Conservation (phyloP, 35 echinoderm and acorn worm genomes). For the Lytechinus variegatus region DNA sequence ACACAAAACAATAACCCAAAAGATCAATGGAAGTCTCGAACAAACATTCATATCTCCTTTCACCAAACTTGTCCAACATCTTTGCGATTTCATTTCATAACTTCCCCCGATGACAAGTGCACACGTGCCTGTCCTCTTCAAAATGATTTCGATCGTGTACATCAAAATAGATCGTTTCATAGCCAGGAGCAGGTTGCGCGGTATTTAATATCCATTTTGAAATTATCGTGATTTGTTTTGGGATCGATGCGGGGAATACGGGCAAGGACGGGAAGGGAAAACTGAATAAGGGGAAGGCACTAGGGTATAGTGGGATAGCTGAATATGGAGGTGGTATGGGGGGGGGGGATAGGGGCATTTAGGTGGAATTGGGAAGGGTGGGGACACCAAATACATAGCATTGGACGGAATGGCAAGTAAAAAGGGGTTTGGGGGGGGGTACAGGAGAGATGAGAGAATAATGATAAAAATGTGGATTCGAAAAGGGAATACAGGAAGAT, state of each 20-base stretch:
- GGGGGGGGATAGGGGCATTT: not conserved
- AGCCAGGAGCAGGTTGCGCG: not conserved
- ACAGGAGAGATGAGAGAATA: not conserved
- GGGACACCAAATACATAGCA: no score
- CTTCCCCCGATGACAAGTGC: not conserved
- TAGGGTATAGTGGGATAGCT: no score
- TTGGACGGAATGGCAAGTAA: no score
- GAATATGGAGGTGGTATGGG: no score
- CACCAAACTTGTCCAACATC: not conserved
- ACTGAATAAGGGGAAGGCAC: not conserved
- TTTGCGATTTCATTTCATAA: not conserved
- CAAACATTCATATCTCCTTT: not conserved
- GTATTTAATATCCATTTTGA: slow-evolving; percentile 3
- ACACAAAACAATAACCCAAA: not conserved
- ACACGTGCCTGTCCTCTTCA: not conserved
- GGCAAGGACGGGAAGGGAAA: no score
- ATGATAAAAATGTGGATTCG: not conserved
- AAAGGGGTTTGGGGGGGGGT: not conserved
- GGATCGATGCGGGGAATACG: not conserved
- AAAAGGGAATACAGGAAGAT: not conserved
- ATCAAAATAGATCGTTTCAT: not conserved
- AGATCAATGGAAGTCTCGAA: not conserved
- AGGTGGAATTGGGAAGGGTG: not conserved
- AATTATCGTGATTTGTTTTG: not conserved
- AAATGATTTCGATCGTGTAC: not conserved